These are phyloP conservation scores for Rhamphomyia laevipes DNA, from an alignment of 2,888 invertebrate genomes.

Conservation along the genomic window DNA sequence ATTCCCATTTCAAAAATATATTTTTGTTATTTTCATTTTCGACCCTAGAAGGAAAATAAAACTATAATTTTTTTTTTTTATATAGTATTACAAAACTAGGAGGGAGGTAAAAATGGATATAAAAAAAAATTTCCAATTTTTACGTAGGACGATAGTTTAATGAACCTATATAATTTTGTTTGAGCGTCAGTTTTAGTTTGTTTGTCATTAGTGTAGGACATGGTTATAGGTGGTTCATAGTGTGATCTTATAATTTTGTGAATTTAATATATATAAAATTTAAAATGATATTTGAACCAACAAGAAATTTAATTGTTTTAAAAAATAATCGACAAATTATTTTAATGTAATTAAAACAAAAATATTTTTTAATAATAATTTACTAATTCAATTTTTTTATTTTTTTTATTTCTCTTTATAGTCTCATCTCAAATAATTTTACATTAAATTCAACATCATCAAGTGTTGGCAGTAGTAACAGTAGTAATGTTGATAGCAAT, in stretches of 20 bases:
- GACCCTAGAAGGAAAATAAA: too few species aligned
- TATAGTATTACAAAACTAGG: too few species aligned
- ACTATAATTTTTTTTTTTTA: too few species aligned
- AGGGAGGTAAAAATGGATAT: too few species aligned
- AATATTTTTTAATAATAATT: not conserved
- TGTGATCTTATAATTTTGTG: not conserved
- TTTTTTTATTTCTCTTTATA: conserved; percentile 28
- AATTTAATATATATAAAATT: too few species aligned
- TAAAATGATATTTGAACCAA: not conserved
- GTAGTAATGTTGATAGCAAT: conserved; percentile 3
- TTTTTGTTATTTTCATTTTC: too few species aligned
- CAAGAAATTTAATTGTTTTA: not conserved
- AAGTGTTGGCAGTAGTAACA: conserved; percentile 6
- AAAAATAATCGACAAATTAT: not conserved
- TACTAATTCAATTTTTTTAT: not conserved
- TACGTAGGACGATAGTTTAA: not conserved
- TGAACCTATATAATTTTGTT: not conserved
- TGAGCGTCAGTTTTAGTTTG: not conserved
- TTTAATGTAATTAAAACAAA: not conserved
- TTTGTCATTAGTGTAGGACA: not conserved
- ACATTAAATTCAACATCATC: conserved; percentile 37
- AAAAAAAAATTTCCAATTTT: too few species aligned
- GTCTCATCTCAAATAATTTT: conserved; percentile 44
- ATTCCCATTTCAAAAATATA: not conserved
- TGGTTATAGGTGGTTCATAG: not conserved